These are phyloP conservation scores for Leiothrix lutea DNA, from an alignment of 2,113 vertebrate species.

Conservation along the genomic window DNA sequence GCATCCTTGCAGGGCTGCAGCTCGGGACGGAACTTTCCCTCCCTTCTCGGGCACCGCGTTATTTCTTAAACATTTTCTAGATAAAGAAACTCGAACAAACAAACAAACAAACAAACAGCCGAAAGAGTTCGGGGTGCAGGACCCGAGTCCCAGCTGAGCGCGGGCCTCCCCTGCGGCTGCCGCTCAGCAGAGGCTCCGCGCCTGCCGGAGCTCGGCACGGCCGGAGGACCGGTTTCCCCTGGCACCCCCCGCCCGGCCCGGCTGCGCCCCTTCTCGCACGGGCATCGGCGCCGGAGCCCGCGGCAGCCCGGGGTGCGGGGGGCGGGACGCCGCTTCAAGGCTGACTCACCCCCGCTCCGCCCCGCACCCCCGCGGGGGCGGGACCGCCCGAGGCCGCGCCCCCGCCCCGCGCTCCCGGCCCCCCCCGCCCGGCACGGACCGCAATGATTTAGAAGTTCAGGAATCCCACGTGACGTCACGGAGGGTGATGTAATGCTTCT, in stretches of 20 bases:
- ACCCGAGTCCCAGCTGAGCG: not conserved
- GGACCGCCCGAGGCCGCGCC: no score
- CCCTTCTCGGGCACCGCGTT: not conserved
- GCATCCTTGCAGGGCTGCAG: not conserved
- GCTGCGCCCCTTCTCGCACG: not conserved
- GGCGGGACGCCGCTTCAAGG: slow-evolving; percentile 42
- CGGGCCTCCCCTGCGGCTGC: not conserved
- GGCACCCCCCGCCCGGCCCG: not conserved
- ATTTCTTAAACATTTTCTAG: not conserved
- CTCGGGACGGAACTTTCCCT: no score
- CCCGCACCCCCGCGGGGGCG: no score
- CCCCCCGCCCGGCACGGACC: no score
- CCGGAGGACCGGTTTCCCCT: fast-evolving
- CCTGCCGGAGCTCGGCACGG: not conserved
- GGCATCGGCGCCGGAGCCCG: not conserved
- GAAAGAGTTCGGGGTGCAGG: not conserved
- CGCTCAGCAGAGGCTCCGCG: not conserved
- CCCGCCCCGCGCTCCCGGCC: no score
- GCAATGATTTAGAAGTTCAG: no score
- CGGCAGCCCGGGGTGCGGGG: not conserved
- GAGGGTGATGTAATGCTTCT: no score
- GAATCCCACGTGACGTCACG: no score
- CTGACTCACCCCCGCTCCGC: slow-evolving; percentile 62
- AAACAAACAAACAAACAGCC: not conserved
- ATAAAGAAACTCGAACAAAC: not conserved